A percentile compares a stretch with the other conserved stretches of the same genome.
These are phyloP conservation scores for Myathropa florea DNA, from an alignment of 2,888 invertebrate species.

Conservation along the genomic window DNA sequence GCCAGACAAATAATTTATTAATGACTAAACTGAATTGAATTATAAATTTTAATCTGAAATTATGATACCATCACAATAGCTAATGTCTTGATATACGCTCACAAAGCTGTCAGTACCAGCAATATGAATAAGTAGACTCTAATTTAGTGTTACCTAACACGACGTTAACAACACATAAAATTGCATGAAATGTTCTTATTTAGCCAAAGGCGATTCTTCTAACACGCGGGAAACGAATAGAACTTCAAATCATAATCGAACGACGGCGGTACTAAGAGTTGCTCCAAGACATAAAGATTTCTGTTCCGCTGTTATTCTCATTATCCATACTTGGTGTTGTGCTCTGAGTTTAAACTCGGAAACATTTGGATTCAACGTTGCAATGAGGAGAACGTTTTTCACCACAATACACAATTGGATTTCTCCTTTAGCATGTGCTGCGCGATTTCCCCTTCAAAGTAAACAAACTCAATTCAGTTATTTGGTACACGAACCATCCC, in stretches of 20 bases:
- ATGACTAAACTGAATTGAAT: conserved; percentile 15
- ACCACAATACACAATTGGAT: neutral
- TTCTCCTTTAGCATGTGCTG: conserved; percentile 16
- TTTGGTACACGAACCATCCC: neutral
- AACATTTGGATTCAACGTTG: neutral
- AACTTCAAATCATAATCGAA: conserved; percentile 1
- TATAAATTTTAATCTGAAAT: conserved; percentile 21
- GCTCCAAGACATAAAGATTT: neutral
- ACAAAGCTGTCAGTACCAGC: conserved; percentile 11
- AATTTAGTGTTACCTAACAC: conserved; percentile 31
- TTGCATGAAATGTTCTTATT: conserved; percentile 10
- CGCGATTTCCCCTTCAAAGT: conserved; percentile 6
- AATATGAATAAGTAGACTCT: conserved; percentile 21
- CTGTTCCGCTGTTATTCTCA: neutral
- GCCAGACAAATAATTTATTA: conserved; percentile 5
- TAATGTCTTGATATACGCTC: conserved; percentile 5
- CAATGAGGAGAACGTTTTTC: conserved; percentile 9
- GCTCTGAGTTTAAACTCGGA: neutral
- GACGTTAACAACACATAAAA: conserved; percentile 20
- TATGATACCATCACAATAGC: neutral
- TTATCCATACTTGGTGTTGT: conserved; percentile 4
- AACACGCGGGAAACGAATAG: neutral
- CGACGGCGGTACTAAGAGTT: neutral
- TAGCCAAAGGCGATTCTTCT: neutral
- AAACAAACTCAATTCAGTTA: neutral